These are phyloP conservation scores for Lasioglossum baleicum DNA, from an alignment of 1,140 invertebrate genomes.

Conservation along the genomic window DNA sequence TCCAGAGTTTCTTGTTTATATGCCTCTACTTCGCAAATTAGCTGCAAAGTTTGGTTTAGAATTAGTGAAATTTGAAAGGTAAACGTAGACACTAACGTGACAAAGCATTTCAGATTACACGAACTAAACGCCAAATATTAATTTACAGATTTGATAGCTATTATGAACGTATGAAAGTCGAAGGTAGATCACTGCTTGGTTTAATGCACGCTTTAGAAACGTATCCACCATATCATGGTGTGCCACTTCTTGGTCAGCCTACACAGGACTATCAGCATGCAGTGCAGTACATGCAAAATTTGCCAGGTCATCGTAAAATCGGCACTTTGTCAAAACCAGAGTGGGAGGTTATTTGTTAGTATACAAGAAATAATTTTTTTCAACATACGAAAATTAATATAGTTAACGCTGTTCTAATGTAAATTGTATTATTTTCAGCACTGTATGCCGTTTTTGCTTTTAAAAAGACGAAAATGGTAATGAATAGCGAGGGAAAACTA, in stretches of 20 bases:
- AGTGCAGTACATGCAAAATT: conserved; percentile 81
- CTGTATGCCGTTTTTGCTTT: conserved; percentile 93
- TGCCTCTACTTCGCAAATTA: conserved; percentile 91
- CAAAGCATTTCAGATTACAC: neutral
- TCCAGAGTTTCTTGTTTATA: conserved; percentile 98
- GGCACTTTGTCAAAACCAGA: conserved; percentile 93
- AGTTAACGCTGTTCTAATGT: neutral
- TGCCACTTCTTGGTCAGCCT: conserved; percentile 81
- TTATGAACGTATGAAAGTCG: conserved; percentile 83
- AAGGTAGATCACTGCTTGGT: conserved; percentile 79
- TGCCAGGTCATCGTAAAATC: conserved; percentile 78
- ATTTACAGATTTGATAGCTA: conserved; percentile 89
- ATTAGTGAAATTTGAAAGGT: conserved; percentile 76
- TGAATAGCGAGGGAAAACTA: conserved; percentile 83
- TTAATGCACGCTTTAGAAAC: conserved; percentile 87
- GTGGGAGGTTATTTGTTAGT: conserved; percentile 96
- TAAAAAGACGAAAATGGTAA: conserved; percentile 86
- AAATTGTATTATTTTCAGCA: conserved; percentile 81
- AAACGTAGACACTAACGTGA: conserved; percentile 19
- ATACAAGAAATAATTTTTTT: conserved; percentile 56
- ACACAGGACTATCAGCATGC: conserved; percentile 88
- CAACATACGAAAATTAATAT: conserved; percentile 25
- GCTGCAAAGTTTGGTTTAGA: conserved; percentile 91
- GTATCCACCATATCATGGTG: conserved; percentile 79
- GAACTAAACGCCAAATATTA: conserved; percentile 68